Percentiles rank a stretch among this genome's conserved stretches.
phyloP scores from a whole-genome alignment of 2,113 vertebrate genomes.

The Pogona vitticeps region DNA sequence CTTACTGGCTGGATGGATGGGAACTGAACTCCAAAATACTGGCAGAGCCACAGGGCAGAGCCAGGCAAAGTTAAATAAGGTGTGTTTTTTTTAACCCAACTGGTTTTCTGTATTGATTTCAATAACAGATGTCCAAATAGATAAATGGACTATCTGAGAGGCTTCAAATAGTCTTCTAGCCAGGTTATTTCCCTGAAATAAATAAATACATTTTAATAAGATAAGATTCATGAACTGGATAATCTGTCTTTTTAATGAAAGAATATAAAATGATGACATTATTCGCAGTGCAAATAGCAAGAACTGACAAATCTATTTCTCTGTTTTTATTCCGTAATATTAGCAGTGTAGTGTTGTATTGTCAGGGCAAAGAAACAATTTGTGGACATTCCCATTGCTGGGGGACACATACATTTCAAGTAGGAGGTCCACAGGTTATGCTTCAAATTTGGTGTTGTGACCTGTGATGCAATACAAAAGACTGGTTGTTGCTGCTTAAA shows the following conservation, averaged over 20 bases:
- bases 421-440: slow-evolving; percentile 41
- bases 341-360: slow-evolving; percentile 35
- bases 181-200: neutral
- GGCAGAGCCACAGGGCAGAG: too few relatives aligned
- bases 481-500: slow-evolving; percentile 59
- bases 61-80: too few relatives aligned
- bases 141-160: neutral
- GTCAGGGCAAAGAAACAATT: slow-evolving; percentile 24
- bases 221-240: neutral
- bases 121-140: neutral
- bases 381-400: slow-evolving; percentile 11
- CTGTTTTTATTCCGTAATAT: slow-evolving; percentile 13
- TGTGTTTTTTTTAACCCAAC: neutral
- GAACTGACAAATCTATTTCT: neutral
- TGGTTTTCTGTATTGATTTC: neutral
- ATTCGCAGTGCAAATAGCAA: neutral
- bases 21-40: neutral
- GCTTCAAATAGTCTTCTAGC: neutral
- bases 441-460: slow-evolving; percentile 50
- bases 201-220: neutral
- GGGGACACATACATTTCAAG: slow-evolving; percentile 38
- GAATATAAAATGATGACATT: neutral
- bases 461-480: slow-evolving; percentile 63
- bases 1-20: neutral
- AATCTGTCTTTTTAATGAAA: neutral